phyloP scores from a whole-genome alignment of 2,888 invertebrate genomes.

The Eueremaeus valkanovi region DNA sequence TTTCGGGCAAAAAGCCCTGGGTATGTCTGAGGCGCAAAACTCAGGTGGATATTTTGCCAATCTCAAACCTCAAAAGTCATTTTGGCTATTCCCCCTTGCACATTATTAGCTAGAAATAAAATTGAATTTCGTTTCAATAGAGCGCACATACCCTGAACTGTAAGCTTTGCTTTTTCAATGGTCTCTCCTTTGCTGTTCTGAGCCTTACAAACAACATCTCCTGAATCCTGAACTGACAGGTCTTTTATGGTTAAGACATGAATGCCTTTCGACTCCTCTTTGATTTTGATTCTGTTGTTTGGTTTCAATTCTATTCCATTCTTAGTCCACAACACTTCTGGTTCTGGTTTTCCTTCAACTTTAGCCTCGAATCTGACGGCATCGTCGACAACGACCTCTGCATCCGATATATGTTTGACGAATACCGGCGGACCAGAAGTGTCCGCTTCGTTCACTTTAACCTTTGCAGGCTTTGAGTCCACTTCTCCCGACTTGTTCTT shows the following conservation, averaged over 20 bases:
- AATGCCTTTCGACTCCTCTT: slow-evolving; percentile 60
- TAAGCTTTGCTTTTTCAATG: slow-evolving; percentile 54
- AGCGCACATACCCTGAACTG: slow-evolving; percentile 54
- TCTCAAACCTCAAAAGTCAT: no score
- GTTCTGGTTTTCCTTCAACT: slow-evolving; percentile 37
- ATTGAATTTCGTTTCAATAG: no score
- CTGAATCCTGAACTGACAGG: slow-evolving; percentile 68
- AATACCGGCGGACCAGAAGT: slow-evolving; percentile 48
- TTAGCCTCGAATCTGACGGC: slow-evolving; percentile 34
- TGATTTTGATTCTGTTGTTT: slow-evolving; percentile 32
- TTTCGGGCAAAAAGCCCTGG: no score
- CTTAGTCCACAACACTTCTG: slow-evolving; percentile 41
- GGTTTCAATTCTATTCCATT: slow-evolving; percentile 34
- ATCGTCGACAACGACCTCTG: slow-evolving; percentile 36
- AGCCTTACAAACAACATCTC: slow-evolving; percentile 57
- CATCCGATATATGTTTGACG: slow-evolving; percentile 50
- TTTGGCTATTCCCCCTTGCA: no score
- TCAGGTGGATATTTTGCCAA: no score
- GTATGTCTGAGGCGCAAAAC: no score
- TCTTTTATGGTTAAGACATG: slow-evolving; percentile 60
- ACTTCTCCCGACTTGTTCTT: slow-evolving; percentile 56
- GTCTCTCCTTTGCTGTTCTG: slow-evolving; percentile 57
- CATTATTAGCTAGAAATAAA: not conserved
- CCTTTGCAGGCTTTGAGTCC: slow-evolving; percentile 41
- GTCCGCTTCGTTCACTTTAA: slow-evolving; percentile 44